Percentiles rank a stretch among this genome's conserved stretches.
phyloP scores from a whole-genome alignment of 2,888 invertebrate genomes.

The Biston stratarius region DNA sequence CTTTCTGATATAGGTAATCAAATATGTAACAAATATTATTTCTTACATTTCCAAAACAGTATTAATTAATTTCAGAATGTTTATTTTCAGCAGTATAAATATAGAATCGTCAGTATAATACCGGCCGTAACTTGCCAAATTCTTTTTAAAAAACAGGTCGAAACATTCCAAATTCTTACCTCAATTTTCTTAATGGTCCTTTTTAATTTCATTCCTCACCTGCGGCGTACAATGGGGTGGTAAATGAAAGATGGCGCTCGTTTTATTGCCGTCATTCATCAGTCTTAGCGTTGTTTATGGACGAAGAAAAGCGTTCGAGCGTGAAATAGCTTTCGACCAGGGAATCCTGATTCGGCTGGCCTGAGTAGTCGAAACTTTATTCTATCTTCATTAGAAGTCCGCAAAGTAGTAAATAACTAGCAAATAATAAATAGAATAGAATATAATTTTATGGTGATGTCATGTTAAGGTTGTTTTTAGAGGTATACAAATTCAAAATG shows the following conservation, averaged over 20 bases:
- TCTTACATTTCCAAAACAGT: no score
- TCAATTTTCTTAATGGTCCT: conserved; percentile 44
- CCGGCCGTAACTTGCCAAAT: conserved; percentile 26
- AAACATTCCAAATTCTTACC: conserved; percentile 29
- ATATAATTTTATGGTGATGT: no score
- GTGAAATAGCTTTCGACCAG: conserved; percentile 46
- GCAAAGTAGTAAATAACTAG: background rate
- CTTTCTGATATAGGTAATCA: no score
- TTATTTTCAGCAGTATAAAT: conserved; percentile 1
- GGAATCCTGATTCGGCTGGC: conserved; percentile 30
- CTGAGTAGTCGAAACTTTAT: conserved; percentile 6
- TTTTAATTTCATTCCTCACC: conserved; percentile 54
- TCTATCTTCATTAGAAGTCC: background rate
- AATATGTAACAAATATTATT: background rate
- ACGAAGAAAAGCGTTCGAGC: conserved; percentile 42
- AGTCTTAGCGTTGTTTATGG: conserved; percentile 52
- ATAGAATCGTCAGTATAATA: conserved; percentile 20
- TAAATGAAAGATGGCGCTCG: conserved; percentile 53
- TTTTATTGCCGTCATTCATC: conserved; percentile 59
- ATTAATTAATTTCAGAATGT: background rate
- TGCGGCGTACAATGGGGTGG: conserved; percentile 50
- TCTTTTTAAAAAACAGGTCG: conserved; percentile 12
- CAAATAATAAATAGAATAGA: no score
- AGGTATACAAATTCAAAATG: no score
- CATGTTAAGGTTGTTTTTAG: no score